These are phyloP conservation scores for Zaprionus davidi DNA, from an alignment of 1,140 invertebrate species.

Conservation along the genomic window DNA sequence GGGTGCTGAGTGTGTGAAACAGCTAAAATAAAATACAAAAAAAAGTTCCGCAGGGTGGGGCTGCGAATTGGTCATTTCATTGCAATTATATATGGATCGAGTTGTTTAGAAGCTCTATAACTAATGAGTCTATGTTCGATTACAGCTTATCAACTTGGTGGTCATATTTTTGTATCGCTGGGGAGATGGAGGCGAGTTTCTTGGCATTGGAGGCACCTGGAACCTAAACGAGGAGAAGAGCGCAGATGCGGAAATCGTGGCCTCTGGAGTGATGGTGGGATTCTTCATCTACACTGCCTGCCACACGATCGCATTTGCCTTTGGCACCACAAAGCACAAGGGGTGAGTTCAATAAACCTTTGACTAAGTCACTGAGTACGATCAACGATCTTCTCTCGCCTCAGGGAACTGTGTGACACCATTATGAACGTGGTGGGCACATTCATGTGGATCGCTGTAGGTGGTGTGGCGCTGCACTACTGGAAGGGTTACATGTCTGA, in stretches of 20 bases:
- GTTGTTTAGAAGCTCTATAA: conserved; percentile 1
- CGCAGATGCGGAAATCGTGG: conserved; percentile 92
- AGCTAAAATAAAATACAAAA: conserved; percentile 6
- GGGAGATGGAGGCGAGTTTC: conserved; percentile 91
- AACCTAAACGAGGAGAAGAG: conserved; percentile 95
- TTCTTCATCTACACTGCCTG: conserved; percentile 92
- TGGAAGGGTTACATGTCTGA: conserved; percentile 93
- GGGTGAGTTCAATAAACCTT: conserved; percentile 84
- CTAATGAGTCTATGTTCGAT: not conserved
- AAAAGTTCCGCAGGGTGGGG: conserved; percentile 27
- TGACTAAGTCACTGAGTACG: not conserved
- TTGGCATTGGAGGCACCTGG: conserved; percentile 94
- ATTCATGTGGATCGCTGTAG: conserved; percentile 92
- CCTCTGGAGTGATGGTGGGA: conserved; percentile 93
- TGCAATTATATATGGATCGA: conserved; percentile 9
- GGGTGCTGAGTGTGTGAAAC: conserved; percentile 31
- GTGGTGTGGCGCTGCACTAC: conserved; percentile 93
- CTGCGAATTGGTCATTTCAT: conserved; percentile 17
- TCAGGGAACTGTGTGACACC: conserved; percentile 89
- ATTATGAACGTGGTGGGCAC: conserved; percentile 94
- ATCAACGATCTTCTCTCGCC: conserved; percentile 3
- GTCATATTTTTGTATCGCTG: conserved; percentile 92
- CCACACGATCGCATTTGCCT: conserved; percentile 89
- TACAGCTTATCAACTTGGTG: conserved; percentile 90
- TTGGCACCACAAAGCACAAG: conserved; percentile 91